Conservation (phyloP, 1,140 invertebrate species). For the Eurosta solidaginis region DNA sequence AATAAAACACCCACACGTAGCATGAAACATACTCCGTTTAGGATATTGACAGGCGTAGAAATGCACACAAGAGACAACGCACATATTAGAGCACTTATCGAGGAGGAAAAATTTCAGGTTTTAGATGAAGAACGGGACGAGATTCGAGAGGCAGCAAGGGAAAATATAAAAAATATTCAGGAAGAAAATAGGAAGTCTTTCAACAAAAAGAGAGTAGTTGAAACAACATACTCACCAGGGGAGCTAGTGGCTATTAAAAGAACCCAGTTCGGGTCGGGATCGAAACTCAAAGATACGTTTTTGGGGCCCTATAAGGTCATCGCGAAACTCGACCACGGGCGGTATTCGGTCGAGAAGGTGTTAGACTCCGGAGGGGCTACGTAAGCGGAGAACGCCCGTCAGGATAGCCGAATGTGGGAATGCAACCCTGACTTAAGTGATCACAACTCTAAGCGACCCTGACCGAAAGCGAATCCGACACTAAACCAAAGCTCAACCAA, state of each 20-base stretch:
- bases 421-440: too few relatives aligned
- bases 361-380: too few relatives aligned
- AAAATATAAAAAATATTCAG: constrained; percentile 49
- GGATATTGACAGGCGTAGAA: constrained; percentile 47
- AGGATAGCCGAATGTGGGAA: too few relatives aligned
- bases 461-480: too few relatives aligned
- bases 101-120: constrained; percentile 43
- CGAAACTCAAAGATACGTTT: constrained; percentile 50
- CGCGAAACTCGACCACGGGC: background rate
- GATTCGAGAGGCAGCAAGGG: constrained; percentile 36
- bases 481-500: too few relatives aligned
- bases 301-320: constrained; percentile 47
- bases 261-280: too few relatives aligned
- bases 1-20: constrained; percentile 51
- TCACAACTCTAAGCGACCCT: too few relatives aligned
- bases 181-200: constrained; percentile 51
- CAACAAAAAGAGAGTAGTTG: constrained; percentile 44
- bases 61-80: constrained; percentile 44
- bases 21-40: constrained; percentile 50
- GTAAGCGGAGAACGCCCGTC: too few relatives aligned
- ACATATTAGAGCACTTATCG: constrained; percentile 38
- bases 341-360: too few relatives aligned
- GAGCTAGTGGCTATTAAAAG: constrained; percentile 57
- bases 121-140: constrained; percentile 38
- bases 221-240: constrained; percentile 42